Conservation (phyloP, 2,888 invertebrate species). For the Drosophila buzzatii region DNA sequence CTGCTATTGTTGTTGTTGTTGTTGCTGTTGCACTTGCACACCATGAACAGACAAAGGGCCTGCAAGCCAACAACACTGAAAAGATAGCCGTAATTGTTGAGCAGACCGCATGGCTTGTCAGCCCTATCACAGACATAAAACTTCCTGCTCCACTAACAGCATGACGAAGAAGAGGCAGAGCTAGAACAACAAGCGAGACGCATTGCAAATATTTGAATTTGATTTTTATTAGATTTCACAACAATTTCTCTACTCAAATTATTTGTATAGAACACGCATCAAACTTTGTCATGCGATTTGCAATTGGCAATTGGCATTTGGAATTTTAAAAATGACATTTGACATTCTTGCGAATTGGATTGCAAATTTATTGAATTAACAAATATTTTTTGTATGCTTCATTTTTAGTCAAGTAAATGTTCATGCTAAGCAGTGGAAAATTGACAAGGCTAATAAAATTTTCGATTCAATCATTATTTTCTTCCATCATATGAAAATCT, state of each 20-base stretch:
- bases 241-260: background rate
- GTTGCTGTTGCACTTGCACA: constrained; percentile 34
- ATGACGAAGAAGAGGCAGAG: background rate
- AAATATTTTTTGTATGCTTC: background rate
- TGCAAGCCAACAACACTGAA: constrained; percentile 20
- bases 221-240: constrained; percentile 1
- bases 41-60: constrained; percentile 38
- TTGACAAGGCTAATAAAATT: background rate
- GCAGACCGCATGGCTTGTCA: constrained; percentile 31
- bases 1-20: background rate
- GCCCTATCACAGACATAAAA: background rate
- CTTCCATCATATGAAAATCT: too few species aligned
- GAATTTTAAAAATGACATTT: too few species aligned
- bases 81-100: constrained; percentile 45
- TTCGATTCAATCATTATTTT: background rate
- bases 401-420: background rate
- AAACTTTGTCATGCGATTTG: background rate
- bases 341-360: background rate
- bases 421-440: background rate
- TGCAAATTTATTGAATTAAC: background rate
- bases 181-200: background rate
- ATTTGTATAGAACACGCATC: background rate
- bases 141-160: background rate
- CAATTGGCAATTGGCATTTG: background rate
- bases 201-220: constrained; percentile 6